Base-by-base conservation (phyloP, 1,140 invertebrate species). In the Heliconius congener region DNA sequence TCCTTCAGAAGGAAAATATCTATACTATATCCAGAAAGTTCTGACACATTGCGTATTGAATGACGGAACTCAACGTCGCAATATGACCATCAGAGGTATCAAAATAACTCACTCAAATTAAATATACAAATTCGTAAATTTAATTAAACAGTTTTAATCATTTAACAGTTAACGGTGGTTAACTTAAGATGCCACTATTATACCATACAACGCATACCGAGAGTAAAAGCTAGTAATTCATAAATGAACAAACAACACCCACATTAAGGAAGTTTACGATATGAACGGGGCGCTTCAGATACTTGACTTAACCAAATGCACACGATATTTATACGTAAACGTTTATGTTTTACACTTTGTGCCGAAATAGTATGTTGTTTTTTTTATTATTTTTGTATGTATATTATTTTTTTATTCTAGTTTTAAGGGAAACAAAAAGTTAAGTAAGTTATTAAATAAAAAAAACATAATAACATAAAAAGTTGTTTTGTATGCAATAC, bases 301-400 rank as follows among this genome's bases (percentile, higher is more conserved):
- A 78, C 71, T 78, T 78, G 71, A 77, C 27, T 77, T 73, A 77
- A 77, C 76, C 76, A 73, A 77, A 72, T 77, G 50, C 76, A 73
- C 50, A 71, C 76, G 18, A 72, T 77, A 73, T 71, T 77, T 77
- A 77, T 77, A 55, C 30, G 18, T 27, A 18, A 46, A 57, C 1
- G 70, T 39, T 57, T 37, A 57, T 3, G 46, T 39, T 73, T 37
- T 77, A 72, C 76, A 73, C 8, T 66, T 30, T 66, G 11, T 9
- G 60, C 23, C 60, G 2, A 66, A 30, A 30, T 27, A 5, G 27
- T 66, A 6, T 30, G 4, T n/a, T 46, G 42, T 9, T 27, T n/a
- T 23, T 66, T 66, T n/a, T 66, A 4, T 30, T 66, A 16, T 13
- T 66, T 27, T 60, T 66, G 11, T 66, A 66, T 6, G 19, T 60